Conservation (phyloP, 2,888 invertebrate species). For the Orthonychiurus folsomi region DNA sequence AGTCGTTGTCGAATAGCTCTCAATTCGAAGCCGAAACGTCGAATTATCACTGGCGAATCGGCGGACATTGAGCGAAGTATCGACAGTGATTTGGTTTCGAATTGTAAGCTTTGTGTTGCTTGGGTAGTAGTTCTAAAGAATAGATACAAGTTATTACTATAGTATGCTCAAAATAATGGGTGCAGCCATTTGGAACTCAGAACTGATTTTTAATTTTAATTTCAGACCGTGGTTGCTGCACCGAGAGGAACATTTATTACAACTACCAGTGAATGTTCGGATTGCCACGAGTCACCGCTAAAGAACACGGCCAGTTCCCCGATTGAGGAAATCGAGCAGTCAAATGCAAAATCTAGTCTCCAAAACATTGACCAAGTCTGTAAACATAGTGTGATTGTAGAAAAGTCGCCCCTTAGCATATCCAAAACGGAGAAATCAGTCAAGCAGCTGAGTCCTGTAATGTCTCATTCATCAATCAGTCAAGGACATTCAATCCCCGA, state of each 20-base stretch:
- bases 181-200: background rate
- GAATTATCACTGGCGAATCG: too few relatives aligned
- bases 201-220: conserved; percentile 11
- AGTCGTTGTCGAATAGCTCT: too few relatives aligned
- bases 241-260: conserved; percentile 17
- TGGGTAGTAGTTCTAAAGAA: background rate
- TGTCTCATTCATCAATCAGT: too few relatives aligned
- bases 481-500: too few relatives aligned
- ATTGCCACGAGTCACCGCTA: conserved; percentile 7
- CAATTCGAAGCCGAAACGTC: too few relatives aligned
- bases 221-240: conserved; percentile 25
- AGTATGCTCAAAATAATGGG: background rate
- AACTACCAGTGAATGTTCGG: conserved; percentile 11
- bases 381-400: too few relatives aligned
- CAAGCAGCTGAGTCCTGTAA: too few relatives aligned
- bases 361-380: background rate
- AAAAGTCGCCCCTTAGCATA: too few relatives aligned
- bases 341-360: background rate
- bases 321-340: background rate
- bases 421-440: too few relatives aligned
- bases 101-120: background rate
- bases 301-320: conserved; percentile 8
- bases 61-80: too few relatives aligned
- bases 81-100: background rate
- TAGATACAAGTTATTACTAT: background rate